Percentiles rank a stretch among this genome's conserved stretches.
These are phyloP conservation scores for Sphenopsis melanotis DNA, from an alignment of 2,797 vertebrate species.

Conservation along the genomic window DNA sequence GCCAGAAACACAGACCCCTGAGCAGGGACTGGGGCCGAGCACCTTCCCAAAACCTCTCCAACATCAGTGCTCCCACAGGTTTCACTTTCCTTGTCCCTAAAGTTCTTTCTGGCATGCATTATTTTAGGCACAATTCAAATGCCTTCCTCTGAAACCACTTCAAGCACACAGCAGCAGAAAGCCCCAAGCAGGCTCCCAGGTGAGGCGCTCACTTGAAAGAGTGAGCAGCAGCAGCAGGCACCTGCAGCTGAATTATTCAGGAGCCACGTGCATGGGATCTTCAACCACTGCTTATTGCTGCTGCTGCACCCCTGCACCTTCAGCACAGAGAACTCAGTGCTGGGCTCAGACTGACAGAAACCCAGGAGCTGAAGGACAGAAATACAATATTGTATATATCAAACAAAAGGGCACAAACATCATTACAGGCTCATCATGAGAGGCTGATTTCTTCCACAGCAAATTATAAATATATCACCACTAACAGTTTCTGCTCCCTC, in stretches of 20 bases:
- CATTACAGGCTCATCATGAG: not conserved
- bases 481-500: not conserved
- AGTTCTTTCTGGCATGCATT: not conserved
- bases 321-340: not conserved
- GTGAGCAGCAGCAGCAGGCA: not conserved
- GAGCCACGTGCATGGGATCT: not conserved
- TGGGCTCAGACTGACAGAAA: not conserved
- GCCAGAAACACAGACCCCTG: not conserved
- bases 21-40: not conserved
- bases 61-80: fast-evolving
- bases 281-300: not conserved
- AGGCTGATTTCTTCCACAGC: not conserved
- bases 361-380: not conserved
- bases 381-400: not conserved
- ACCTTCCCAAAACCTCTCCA: not conserved
- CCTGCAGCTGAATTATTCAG: not conserved
- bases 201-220: not conserved
- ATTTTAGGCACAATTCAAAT: not conserved
- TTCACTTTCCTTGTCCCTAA: not conserved
- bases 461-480: not conserved
- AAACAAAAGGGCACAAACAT: not conserved
- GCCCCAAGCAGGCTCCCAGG: not conserved
- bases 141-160: not conserved
- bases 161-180: not conserved
- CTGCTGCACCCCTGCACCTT: not conserved